phyloP scores from a whole-genome alignment of 2,113 vertebrate species.

The Noturus placidus region DNA sequence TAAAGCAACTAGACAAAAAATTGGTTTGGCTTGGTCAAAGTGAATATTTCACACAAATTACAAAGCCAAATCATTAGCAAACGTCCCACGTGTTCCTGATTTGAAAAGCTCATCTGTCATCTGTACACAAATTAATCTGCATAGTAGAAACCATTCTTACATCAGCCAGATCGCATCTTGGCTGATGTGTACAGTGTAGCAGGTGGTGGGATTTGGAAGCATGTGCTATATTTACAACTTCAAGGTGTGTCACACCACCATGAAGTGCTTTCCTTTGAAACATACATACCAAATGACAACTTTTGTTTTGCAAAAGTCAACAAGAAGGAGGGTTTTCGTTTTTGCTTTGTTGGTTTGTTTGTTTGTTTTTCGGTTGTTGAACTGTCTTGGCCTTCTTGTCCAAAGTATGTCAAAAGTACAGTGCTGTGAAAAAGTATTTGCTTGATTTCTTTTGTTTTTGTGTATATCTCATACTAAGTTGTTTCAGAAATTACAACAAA shows the following conservation, averaged over 20 bases:
- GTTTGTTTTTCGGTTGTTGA: neutral
- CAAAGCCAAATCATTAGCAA: neutral
- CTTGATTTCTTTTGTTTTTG: no score
- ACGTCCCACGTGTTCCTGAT: neutral
- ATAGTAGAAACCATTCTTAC: neutral
- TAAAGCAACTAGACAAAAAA: neutral
- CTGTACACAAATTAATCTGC: neutral
- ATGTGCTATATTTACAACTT: neutral
- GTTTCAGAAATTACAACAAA: no score
- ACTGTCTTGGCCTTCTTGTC: neutral
- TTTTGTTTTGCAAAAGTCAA: neutral
- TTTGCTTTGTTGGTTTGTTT: neutral
- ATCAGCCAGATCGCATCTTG: neutral
- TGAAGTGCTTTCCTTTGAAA: neutral
- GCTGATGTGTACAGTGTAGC: neutral
- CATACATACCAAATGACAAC: neutral
- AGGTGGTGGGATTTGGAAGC: neutral
- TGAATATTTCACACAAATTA: neutral
- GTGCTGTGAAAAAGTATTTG: no score
- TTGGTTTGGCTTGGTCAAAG: no score
- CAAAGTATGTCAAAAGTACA: neutral
- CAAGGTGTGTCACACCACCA: neutral
- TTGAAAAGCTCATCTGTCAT: neutral
- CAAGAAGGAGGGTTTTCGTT: neutral
- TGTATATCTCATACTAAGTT: no score